phyloP scores from a whole-genome alignment of 1,140 invertebrate genomes.

The Conopomorpha cramerella region DNA sequence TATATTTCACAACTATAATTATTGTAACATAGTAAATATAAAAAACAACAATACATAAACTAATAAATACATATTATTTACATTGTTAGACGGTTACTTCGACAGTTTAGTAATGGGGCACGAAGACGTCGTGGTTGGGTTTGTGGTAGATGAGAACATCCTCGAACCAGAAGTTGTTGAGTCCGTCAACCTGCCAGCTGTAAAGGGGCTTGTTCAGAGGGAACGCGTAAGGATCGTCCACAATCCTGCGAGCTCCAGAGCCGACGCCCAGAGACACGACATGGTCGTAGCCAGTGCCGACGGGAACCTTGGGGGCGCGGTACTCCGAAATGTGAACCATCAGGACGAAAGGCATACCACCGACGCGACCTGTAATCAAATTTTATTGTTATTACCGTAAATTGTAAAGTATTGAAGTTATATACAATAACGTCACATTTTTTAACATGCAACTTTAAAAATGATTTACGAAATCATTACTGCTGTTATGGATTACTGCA shows the following conservation, averaged over 20 bases:
- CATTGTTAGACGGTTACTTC: too few species aligned
- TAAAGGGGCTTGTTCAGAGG: constrained; percentile 68
- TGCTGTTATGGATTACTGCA: too few species aligned
- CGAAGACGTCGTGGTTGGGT: constrained; percentile 49
- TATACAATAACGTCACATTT: too few species aligned
- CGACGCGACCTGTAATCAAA: constrained; percentile 29
- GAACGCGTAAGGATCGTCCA: constrained; percentile 61
- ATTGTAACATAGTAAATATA: too few species aligned
- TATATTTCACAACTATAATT: too few species aligned
- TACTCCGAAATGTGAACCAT: constrained; percentile 66
- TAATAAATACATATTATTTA: too few species aligned
- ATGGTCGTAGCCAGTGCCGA: constrained; percentile 17
- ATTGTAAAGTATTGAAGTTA: too few species aligned
- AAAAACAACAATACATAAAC: too few species aligned
- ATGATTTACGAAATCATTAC: too few species aligned
- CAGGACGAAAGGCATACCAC: constrained; percentile 67
- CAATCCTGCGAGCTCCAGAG: constrained; percentile 36
- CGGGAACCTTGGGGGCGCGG: constrained; percentile 15
- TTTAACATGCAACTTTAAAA: too few species aligned
- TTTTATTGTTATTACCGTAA: too few species aligned
- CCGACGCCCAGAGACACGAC: constrained; percentile 27
- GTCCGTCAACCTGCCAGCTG: constrained; percentile 55
- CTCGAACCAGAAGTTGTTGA: constrained; percentile 63
- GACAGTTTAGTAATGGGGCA: constrained; percentile 12
- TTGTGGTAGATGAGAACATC: constrained; percentile 69